Evolutionary conservation across 2,888 invertebrate genomes (phyloP).

Genomic region (Eulithis prunata): DNA sequence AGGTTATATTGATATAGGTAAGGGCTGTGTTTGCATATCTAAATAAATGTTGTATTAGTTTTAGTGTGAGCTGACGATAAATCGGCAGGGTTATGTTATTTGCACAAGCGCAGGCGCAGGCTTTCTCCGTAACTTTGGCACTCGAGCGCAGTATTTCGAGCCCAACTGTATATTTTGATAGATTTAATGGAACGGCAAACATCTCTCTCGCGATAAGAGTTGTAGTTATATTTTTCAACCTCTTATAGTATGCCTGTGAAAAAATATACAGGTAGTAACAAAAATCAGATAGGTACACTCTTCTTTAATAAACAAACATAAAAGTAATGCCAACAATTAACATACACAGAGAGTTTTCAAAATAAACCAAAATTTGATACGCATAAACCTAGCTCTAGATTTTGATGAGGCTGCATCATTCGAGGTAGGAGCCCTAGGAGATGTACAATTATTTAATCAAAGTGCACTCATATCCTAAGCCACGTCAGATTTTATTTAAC

Average conservation of each 20-base stretch:
- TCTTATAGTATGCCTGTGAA: background rate
- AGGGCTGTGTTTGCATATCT: constrained; percentile 58
- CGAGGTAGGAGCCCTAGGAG: no score
- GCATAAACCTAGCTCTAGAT: no score
- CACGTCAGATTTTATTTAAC: no score
- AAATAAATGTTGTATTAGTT: constrained; percentile 59
- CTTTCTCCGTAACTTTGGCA: constrained; percentile 62
- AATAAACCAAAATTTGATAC: no score
- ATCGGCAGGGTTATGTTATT: constrained; percentile 73
- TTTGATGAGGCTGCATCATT: no score
- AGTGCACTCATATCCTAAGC: no score
- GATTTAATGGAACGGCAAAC: constrained; percentile 70
- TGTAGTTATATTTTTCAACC: constrained; percentile 7
- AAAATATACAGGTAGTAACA: background rate
- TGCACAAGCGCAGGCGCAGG: constrained; percentile 51
- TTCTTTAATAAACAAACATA: no score
- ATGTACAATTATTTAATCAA: no score
- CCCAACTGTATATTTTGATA: constrained; percentile 63
- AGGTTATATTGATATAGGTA: constrained; percentile 51
- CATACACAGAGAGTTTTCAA: no score
- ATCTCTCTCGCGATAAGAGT: constrained; percentile 42
- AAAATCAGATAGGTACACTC: background rate
- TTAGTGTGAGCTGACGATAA: constrained; percentile 73
- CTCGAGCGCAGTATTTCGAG: constrained; percentile 67
- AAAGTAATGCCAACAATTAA: no score